Base-by-base conservation (phyloP, 2,113 vertebrate genomes). In the Lepisosteus oculatus region DNA sequence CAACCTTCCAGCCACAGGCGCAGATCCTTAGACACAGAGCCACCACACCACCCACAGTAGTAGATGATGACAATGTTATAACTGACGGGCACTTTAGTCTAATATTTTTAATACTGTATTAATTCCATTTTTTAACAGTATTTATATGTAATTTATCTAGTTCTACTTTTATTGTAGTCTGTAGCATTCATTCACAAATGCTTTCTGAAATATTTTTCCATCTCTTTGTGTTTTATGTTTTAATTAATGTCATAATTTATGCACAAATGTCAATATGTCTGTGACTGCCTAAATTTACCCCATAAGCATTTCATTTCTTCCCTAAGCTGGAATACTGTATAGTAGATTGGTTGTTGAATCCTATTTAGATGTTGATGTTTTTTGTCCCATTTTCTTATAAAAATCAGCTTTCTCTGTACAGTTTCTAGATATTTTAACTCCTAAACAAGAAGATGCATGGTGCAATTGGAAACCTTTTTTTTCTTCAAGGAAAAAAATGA, bases 301-400 rank as follows among this genome's bases (percentile, higher is more conserved):
- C 15, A 44, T 59, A 59, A n/a, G 55, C 42, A 43, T 41, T 57
- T 55, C 43, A 69, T 69, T 57, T 43, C 68, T 43, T 69, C 68
- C 55, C 68, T 9, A 55, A 43, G 11, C 41, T 69, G 68, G n/a
- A 54, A 57, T 44, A 59, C 68, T 69, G 43, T 42, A 14, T 5
- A 42, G 41, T 43, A 59, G 68, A 69, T 59, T 42, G 68, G 68
- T 44, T 55, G 57, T 69, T 15, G 43, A 54, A 55, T 12, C 41
- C 55, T 55, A 59, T 69, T 69, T 69, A 43, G 55, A 59, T 69
- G 55, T 57, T 59, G 55, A 69, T 59, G 55, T 69, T 55, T 69
- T 54, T 59, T 69, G 68, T 55, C 56, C 9, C 8, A 55, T 29
- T 55, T 57, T 55, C 55, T 29, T 43, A 29, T 51, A 44, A 59